These are phyloP conservation scores for Ceyx melanurus DNA, from an alignment of 2,113 vertebrate genomes.

Conservation along the genomic window DNA sequence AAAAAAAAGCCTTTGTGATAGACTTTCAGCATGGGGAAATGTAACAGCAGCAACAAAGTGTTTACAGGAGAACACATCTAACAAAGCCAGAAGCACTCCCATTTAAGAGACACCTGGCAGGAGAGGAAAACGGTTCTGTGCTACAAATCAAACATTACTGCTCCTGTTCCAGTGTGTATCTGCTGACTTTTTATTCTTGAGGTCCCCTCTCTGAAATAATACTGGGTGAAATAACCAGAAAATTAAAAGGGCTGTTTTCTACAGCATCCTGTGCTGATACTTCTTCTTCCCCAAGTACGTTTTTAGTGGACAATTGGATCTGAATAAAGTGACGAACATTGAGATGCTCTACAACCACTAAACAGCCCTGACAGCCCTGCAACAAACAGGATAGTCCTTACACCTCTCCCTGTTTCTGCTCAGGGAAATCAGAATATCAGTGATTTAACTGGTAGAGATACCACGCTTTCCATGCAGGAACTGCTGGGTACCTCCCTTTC, in stretches of 20 bases:
- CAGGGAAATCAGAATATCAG: neutral
- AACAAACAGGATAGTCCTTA: neutral
- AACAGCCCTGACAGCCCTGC: neutral
- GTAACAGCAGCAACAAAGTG: slow-evolving; percentile 50
- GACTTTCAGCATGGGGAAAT: slow-evolving; percentile 67
- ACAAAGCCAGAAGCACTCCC: slow-evolving; percentile 42
- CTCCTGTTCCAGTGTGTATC: slow-evolving; percentile 21
- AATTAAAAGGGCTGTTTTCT: neutral
- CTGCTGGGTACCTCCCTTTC: neutral
- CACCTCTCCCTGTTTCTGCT: neutral
- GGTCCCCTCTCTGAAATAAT: neutral
- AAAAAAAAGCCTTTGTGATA: slow-evolving; percentile 57
- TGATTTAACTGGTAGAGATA: neutral
- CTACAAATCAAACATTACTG: slow-evolving; percentile 27
- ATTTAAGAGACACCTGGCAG: slow-evolving; percentile 52
- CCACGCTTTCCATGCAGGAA: neutral
- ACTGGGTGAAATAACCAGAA: neutral
- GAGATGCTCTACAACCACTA: neutral
- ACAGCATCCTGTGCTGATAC: neutral
- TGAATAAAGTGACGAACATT: neutral
- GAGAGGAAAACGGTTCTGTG: slow-evolving; percentile 28
- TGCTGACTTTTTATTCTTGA: neutral
- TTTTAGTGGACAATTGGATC: neutral
- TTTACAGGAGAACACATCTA: slow-evolving; percentile 46
- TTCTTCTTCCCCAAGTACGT: neutral